Percentiles rank a stretch among this genome's conserved stretches.
These are phyloP conservation scores for Falcaria lacertinaria DNA, from an alignment of 2,888 invertebrate genomes.

Conservation along the genomic window DNA sequence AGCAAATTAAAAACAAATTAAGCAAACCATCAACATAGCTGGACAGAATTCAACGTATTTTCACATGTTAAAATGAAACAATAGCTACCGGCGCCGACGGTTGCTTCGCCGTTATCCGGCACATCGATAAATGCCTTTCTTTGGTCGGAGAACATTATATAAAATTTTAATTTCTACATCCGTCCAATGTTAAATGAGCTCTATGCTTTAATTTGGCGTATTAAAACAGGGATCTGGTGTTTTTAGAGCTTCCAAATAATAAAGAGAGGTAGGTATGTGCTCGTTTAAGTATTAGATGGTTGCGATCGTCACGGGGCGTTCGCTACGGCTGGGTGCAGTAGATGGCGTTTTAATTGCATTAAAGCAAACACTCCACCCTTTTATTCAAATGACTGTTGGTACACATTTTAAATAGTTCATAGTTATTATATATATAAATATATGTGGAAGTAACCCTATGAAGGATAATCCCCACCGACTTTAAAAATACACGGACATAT, in stretches of 20 bases:
- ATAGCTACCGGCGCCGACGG: slow-evolving; percentile 70
- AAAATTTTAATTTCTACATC: slow-evolving; percentile 61
- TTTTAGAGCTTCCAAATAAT: background rate
- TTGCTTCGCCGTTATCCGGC: slow-evolving; percentile 60
- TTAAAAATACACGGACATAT: no score
- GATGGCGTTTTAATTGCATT: slow-evolving; percentile 64
- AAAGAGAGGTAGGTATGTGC: background rate
- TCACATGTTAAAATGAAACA: slow-evolving; percentile 74
- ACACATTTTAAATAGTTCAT: background rate
- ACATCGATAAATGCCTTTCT: slow-evolving; percentile 71
- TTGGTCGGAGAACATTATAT: slow-evolving; percentile 56
- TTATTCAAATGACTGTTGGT: slow-evolving; percentile 3
- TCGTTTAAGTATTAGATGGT: slow-evolving; percentile 47
- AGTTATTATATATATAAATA: no score
- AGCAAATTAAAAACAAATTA: slow-evolving; percentile 65
- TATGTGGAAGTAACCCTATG: no score
- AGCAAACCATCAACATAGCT: slow-evolving; percentile 49
- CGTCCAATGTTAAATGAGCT: slow-evolving; percentile 32
- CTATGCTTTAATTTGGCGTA: background rate
- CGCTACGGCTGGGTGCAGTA: slow-evolving; percentile 37
- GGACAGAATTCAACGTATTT: slow-evolving; percentile 54
- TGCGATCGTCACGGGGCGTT: slow-evolving; percentile 65
- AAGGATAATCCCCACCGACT: no score
- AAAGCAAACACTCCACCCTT: slow-evolving; percentile 58
- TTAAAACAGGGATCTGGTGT: background rate